Evolutionary conservation across 1,140 invertebrate genomes (phyloP), one percentile per base, ranked within the genome.

Genomic region (Zaprionus inermis): DNA sequence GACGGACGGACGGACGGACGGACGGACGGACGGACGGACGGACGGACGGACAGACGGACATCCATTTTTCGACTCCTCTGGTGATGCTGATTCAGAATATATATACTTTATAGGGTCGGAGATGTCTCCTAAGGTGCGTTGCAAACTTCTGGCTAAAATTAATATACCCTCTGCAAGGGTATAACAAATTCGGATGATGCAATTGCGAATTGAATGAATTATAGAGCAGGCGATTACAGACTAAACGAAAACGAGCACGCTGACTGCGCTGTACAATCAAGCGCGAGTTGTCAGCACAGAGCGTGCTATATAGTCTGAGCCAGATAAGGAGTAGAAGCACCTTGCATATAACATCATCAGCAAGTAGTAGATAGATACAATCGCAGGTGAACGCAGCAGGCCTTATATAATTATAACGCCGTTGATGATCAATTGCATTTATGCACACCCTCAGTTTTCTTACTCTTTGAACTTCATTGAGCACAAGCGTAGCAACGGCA

Each of bases 111-210:
- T n/a, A n/a, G n/a, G n/a, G n/a, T n/a, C n/a, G n/a, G n/a, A n/a
- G n/a, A n/a, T n/a, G n/a, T n/a, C n/a, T n/a, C n/a, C n/a, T n/a
- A n/a, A n/a, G n/a, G n/a, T n/a, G n/a, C n/a, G n/a, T n/a, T n/a
- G n/a, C n/a, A n/a, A n/a, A n/a, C n/a, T n/a, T n/a, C n/a, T n/a
- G n/a, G n/a, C n/a, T n/a, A n/a, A n/a, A n/a, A n/a, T n/a, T n/a
- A n/a, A n/a, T n/a, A n/a, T n/a, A n/a, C n/a, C n/a, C n/a, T n/a
- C n/a, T n/a, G n/a, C n/a, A n/a, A n/a, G n/a, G n/a, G n/a, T n/a
- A n/a, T n/a, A n/a, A n/a, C n/a, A 34, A 28, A 68, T 52, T 58
- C 30, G 30, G 59, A 52, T 68, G 30, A 60, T 68, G 65, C 44
- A 67, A 67, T 51, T 41, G 1, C n/a, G n/a, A 12, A 22, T 0